phyloP scores from a whole-genome alignment of 2,888 invertebrate species.

The Trachelus iudaicus region DNA sequence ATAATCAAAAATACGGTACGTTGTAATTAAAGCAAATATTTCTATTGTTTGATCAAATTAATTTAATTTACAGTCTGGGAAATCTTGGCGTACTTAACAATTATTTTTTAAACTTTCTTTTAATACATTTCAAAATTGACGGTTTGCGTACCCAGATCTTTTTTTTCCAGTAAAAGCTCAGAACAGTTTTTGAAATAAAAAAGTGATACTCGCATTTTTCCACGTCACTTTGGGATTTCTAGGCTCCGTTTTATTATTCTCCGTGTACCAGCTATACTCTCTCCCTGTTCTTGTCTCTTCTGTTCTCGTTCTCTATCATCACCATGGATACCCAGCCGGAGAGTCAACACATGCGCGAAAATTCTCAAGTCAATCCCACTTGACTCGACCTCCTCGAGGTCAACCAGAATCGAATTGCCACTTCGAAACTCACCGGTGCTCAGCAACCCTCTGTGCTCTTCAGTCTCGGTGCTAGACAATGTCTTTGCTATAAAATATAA shows the following conservation, averaged over 20 bases:
- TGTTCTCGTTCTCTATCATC: not conserved
- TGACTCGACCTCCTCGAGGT: slow-evolving; percentile 7
- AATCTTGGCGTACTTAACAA: no score
- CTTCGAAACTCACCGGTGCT: not conserved
- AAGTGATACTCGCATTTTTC: not conserved
- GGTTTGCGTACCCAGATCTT: no score
- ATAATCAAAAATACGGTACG: not conserved
- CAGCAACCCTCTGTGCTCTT: not conserved
- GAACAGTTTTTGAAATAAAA: no score
- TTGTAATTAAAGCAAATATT: no score
- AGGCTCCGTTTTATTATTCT: not conserved
- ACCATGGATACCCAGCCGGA: slow-evolving; percentile 1
- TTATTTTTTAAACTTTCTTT: no score
- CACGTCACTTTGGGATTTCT: not conserved
- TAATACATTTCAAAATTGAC: no score
- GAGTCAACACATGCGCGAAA: slow-evolving; percentile 7
- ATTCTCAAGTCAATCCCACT: slow-evolving; percentile 8
- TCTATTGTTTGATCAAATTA: no score
- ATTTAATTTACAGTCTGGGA: no score
- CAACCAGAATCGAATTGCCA: slow-evolving; percentile 4
- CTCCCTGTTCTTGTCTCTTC: not conserved
- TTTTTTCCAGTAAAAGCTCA: no score
- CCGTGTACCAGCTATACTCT: not conserved
- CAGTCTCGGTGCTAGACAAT: not conserved
- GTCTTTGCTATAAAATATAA: not conserved